Conservation (phyloP, 2,888 invertebrate species). For the Microplitis manilae region DNA sequence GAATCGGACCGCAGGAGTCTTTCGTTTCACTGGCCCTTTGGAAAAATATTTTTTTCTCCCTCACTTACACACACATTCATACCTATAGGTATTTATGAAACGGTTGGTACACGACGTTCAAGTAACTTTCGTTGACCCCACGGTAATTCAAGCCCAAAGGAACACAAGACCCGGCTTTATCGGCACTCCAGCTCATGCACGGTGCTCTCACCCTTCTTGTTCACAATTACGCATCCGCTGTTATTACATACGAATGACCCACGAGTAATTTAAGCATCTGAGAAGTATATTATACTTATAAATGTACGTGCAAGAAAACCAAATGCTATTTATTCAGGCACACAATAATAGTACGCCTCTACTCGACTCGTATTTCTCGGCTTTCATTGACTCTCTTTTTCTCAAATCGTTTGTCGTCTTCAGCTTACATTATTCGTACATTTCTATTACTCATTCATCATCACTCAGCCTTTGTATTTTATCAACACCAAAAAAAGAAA, state of each 20-base stretch:
- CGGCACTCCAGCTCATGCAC: conserved; percentile 5
- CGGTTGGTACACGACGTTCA: conserved; percentile 35
- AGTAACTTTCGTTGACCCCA: conserved; percentile 48
- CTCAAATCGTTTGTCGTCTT: not conserved
- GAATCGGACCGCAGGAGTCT: conserved; percentile 33
- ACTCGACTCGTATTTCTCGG: conserved; percentile 37
- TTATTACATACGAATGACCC: conserved; percentile 19
- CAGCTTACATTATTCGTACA: not conserved
- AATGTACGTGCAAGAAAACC: conserved; percentile 30
- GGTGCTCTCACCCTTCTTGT: conserved; percentile 1
- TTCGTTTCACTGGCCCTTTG: conserved; percentile 18
- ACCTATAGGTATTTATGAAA: conserved; percentile 10
- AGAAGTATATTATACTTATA: conserved; percentile 24
- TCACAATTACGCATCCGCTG: conserved; percentile 15
- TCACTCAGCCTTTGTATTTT: not conserved
- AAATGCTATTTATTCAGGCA: conserved; percentile 12
- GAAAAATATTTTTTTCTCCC: conserved; percentile 31
- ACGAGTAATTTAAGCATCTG: conserved; percentile 46
- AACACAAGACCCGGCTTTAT: conserved; percentile 9
- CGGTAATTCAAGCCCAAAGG: conserved; percentile 25
- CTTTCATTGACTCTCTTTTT: conserved; percentile 33
- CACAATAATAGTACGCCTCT: conserved; percentile 23
- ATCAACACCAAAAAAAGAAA: not conserved
- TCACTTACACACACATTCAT: conserved; percentile 28
- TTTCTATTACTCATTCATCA: not conserved